phyloP scores from a whole-genome alignment of 2,797 vertebrate species.

The Hippoglossus hippoglossus region DNA sequence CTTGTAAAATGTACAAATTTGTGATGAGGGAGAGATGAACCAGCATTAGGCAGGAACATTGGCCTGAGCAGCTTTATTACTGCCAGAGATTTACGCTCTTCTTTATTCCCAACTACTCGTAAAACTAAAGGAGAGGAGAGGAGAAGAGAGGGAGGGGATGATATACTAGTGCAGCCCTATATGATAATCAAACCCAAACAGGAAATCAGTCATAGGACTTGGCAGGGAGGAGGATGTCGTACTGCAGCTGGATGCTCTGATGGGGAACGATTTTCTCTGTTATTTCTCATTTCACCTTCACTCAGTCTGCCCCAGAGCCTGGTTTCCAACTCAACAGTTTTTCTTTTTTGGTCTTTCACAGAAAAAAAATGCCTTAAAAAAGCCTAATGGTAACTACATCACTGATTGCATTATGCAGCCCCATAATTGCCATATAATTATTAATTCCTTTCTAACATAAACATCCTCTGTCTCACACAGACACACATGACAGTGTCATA shows the following conservation, averaged over 20 bases:
- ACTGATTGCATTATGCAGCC: constrained; percentile 19
- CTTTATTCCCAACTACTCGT: constrained; percentile 83
- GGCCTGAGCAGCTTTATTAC: constrained; percentile 85
- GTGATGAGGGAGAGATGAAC: constrained; percentile 78
- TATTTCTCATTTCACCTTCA: constrained; percentile 73
- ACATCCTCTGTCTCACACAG: constrained; percentile 37
- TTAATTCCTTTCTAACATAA: constrained; percentile 46
- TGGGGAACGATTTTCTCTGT: constrained; percentile 58
- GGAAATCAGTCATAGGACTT: constrained; percentile 78
- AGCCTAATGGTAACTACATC: constrained; percentile 11
- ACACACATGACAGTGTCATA: constrained; percentile 38
- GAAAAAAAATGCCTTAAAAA: constrained; percentile 19
- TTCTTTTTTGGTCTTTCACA: constrained; percentile 6
- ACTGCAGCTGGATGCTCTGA: constrained; percentile 75
- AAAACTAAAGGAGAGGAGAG: constrained; percentile 76
- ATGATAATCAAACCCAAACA: constrained; percentile 85
- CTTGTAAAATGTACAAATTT: constrained; percentile 75
- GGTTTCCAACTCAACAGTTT: constrained; percentile 11
- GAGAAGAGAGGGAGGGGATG: constrained; percentile 72
- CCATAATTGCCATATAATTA: constrained; percentile 25
- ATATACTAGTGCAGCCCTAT: constrained; percentile 69
- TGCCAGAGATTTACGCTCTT: constrained; percentile 81
- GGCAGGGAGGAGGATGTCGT: constrained; percentile 71
- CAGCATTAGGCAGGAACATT: constrained; percentile 78
- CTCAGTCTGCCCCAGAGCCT: constrained; percentile 13